phyloP scores from a whole-genome alignment of 2,797 vertebrate genomes.

The Alectoris magna region DNA sequence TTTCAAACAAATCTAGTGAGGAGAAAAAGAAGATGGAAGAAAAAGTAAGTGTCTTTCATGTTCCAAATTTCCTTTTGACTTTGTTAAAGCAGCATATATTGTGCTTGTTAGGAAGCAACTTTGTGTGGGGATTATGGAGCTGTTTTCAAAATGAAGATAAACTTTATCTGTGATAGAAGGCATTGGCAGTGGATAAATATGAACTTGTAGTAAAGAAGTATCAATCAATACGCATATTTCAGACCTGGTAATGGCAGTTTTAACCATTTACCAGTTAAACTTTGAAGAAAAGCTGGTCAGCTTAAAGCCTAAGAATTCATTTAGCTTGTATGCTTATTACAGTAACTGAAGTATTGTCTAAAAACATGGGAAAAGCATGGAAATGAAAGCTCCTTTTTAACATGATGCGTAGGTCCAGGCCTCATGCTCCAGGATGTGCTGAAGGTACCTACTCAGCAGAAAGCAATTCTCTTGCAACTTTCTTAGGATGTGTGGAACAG shows the following conservation, averaged over 20 bases:
- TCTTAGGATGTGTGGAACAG: background rate
- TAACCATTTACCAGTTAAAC: background rate
- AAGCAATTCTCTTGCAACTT: background rate
- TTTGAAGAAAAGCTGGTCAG: background rate
- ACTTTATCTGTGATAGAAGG: background rate
- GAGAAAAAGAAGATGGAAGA: conserved; percentile 94
- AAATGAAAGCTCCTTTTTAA: background rate
- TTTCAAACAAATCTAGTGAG: conserved; percentile 88
- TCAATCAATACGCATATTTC: background rate
- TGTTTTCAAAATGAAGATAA: background rate
- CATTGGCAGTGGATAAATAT: background rate
- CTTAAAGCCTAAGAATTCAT: background rate
- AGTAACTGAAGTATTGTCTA: background rate
- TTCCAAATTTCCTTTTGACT: background rate
- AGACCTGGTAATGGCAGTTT: background rate
- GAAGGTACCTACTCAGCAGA: background rate
- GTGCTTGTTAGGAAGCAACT: background rate
- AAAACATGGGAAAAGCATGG: background rate
- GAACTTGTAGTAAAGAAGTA: background rate
- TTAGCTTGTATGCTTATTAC: background rate
- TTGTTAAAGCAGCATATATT: background rate
- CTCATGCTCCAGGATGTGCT: background rate
- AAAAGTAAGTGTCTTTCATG: conserved; percentile 82
- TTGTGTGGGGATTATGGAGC: background rate
- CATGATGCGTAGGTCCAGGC: background rate